Evolutionary conservation across 2,113 vertebrate genomes (phyloP), one percentile per base, ranked within the genome.

Genomic region (Chionodraco myersi): DNA sequence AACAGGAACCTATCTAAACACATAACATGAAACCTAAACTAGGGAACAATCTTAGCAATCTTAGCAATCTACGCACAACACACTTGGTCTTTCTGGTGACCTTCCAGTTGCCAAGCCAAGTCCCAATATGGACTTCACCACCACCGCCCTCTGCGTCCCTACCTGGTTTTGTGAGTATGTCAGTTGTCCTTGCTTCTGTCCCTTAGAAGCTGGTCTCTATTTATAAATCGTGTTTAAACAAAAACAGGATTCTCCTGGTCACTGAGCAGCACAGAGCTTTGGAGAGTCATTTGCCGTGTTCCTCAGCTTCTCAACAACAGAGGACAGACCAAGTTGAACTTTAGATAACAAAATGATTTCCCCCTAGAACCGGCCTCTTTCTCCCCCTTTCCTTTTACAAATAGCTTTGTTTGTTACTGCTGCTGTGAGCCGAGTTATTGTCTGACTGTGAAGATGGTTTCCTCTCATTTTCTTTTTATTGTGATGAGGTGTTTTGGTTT

Each of bases 291-390:
- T 61, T 26, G 10, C 53, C 30, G 60, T 75, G 69, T 68, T 73
- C 47, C 56, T 58, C 15, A 0, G 77, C 68, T 64, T 80, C 69
- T 67, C 54, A 65, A 67, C 56, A 77, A 21, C 62, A 79, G 63
- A 85, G 72, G 72, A 77, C 66, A 77, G 65, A 63, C 73, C 68
- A 54, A 77, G 80, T 60, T 83, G 75, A 90, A 78, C 75, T 67
- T 85, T 68, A 75, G 79, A 85, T 70, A 79, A 82, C 48, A 84
- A 44, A 62, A 79, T 74, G 48, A 90, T 89, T 83, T 88, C 73
- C 78, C 74, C 12, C 23, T 10, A 58, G 83, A 85, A 77, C 57
- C 52, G 57, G 26, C 62, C 47, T 82, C 63, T 30, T 72, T 21
- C 63, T 67, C 47, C 65, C 7, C 14, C 51, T 72, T 77, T 68